These are phyloP conservation scores for Suricata suricatta DNA, from an alignment of 2,113 vertebrate genomes.

Conservation along the genomic window DNA sequence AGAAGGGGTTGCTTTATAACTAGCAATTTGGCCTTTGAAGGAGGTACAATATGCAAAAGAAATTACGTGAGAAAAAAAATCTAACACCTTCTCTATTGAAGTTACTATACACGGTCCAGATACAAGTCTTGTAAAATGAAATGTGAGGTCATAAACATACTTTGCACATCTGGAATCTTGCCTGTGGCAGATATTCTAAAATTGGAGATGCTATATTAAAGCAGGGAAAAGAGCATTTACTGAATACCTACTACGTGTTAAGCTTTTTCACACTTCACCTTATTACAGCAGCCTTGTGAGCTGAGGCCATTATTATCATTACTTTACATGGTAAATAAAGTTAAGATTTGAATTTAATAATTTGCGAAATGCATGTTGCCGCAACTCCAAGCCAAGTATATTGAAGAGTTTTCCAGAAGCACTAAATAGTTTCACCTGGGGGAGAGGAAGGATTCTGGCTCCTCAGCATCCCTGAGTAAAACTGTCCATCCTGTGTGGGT, in stretches of 20 bases:
- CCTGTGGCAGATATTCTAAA: slow-evolving; percentile 43
- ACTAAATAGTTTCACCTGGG: background rate
- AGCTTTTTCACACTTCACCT: background rate
- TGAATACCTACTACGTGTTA: slow-evolving; percentile 15
- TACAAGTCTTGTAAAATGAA: slow-evolving; percentile 59
- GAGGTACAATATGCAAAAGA: slow-evolving; percentile 63
- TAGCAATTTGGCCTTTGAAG: slow-evolving; percentile 56
- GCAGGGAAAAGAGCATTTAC: background rate
- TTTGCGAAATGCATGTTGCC: background rate
- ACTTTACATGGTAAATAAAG: background rate
- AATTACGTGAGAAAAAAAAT: slow-evolving; percentile 46
- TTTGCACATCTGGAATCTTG: slow-evolving; percentile 63
- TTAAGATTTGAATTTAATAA: background rate
- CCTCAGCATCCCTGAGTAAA: background rate
- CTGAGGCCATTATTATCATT: background rate
- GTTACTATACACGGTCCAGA: slow-evolving; percentile 10
- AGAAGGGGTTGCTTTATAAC: slow-evolving; percentile 52
- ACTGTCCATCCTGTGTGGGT: background rate
- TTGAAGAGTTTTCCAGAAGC: background rate
- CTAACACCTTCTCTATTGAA: slow-evolving; percentile 49
- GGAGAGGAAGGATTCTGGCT: background rate
- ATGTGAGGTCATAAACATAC: slow-evolving; percentile 46
- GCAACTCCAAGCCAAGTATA: background rate
- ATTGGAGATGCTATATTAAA: background rate
- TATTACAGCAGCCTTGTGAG: background rate